Conservation (phyloP, 2,113 vertebrate species). For the Mesoclemmys tuberculata region DNA sequence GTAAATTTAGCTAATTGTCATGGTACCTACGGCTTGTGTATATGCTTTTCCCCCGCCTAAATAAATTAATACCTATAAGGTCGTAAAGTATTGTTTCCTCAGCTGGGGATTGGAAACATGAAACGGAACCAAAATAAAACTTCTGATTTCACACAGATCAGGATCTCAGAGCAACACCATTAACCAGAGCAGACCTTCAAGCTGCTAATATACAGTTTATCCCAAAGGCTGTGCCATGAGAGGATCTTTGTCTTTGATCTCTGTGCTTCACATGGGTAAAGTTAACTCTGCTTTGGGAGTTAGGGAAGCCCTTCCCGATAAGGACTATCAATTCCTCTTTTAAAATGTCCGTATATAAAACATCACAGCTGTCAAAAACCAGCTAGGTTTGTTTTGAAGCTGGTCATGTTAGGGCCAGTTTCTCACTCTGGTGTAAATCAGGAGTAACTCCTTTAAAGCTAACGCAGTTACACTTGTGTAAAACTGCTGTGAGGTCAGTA, state of each 20-base stretch:
- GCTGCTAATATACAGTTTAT: neutral
- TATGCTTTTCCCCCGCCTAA: neutral
- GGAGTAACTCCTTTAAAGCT: neutral
- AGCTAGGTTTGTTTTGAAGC: neutral
- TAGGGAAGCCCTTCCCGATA: neutral
- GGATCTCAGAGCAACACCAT: neutral
- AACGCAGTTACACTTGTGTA: too few relatives aligned
- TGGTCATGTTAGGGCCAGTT: neutral
- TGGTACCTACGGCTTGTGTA: neutral
- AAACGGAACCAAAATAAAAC: neutral
- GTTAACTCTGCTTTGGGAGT: neutral
- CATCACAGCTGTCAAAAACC: neutral
- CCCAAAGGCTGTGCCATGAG: neutral
- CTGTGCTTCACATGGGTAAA: neutral
- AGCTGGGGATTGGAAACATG: neutral
- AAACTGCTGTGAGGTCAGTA: neutral
- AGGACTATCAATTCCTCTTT: neutral
- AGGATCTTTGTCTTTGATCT: neutral
- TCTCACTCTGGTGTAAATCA: neutral
- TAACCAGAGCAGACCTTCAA: neutral
- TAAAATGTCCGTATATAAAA: neutral
- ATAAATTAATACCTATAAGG: rapidly evolving
- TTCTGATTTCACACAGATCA: neutral
- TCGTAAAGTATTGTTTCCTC: neutral
- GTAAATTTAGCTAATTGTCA: conserved; percentile 29